A percentile compares a stretch with the other conserved stretches of the same genome.
phyloP scores from a whole-genome alignment of 2,797 vertebrate genomes.

The Xenops minutus region DNA sequence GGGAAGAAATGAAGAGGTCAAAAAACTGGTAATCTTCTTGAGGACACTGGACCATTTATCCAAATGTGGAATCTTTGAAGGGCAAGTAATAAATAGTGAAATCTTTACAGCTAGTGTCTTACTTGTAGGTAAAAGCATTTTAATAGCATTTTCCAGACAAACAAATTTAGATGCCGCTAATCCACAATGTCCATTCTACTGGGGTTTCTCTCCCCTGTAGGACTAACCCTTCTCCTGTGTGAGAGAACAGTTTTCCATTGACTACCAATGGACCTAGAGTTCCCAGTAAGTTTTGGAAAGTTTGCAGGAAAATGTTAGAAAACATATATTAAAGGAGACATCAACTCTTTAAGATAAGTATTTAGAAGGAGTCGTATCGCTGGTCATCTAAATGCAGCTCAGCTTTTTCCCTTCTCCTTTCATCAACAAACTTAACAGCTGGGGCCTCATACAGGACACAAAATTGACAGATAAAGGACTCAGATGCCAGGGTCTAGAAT shows the following conservation, averaged over 20 bases:
- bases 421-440: conserved; percentile 47
- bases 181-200: not conserved
- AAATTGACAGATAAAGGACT: conserved; percentile 56
- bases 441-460: not conserved
- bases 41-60: not conserved
- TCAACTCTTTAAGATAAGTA: not conserved
- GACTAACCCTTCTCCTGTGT: not conserved
- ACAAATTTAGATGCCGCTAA: not conserved
- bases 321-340: not conserved
- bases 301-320: not conserved
- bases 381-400: not conserved
- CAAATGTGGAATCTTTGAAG: not conserved
- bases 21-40: not conserved
- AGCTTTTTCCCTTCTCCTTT: not conserved
- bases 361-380: not conserved
- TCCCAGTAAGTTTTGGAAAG: not conserved
- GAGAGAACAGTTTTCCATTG: not conserved
- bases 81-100: not conserved
- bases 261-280: not conserved
- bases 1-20: not conserved
- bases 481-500: conserved; percentile 60
- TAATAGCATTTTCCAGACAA: not conserved
- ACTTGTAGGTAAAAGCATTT: not conserved
- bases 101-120: not conserved
- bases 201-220: rapidly evolving